Percentiles rank a stretch among this genome's conserved stretches.
Conservation (phyloP, 2,797 vertebrate species). For the Enteromius treurensis region DNA sequence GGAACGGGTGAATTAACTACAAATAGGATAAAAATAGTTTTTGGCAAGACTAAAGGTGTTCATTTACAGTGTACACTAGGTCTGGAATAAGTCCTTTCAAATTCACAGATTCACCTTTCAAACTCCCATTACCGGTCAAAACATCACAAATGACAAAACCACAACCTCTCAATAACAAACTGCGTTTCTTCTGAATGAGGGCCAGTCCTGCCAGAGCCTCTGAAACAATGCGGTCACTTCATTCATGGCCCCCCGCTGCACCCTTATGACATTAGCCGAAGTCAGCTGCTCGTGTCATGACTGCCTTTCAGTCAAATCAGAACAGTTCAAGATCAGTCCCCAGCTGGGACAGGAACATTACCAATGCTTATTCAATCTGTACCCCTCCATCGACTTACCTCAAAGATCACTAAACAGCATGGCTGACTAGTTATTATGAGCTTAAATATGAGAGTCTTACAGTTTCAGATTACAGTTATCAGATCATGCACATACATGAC, state of each 20-base stretch:
- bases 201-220: slow-evolving; percentile 17
- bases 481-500: background rate
- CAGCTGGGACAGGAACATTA: slow-evolving; percentile 1
- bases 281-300: background rate
- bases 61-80: background rate
- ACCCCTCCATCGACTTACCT: background rate
- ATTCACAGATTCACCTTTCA: background rate
- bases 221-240: slow-evolving; percentile 43
- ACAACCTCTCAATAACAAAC: slow-evolving; percentile 7
- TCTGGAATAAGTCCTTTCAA: background rate
- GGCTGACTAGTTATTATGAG: background rate
- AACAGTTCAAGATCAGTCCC: background rate
- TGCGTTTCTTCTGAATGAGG: slow-evolving; percentile 17
- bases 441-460: background rate
- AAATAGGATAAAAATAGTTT: background rate
- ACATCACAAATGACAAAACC: background rate
- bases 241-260: background rate
- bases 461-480: background rate
- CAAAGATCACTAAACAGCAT: background rate
- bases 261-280: background rate
- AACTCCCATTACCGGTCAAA: background rate
- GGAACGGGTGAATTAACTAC: background rate
- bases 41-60: background rate
- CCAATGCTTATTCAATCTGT: slow-evolving; percentile 25
- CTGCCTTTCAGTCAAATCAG: background rate